Percentiles rank a stretch among this genome's conserved stretches.
phyloP scores from a whole-genome alignment of 2,888 invertebrate species.

The Ecliptopera silaceata region DNA sequence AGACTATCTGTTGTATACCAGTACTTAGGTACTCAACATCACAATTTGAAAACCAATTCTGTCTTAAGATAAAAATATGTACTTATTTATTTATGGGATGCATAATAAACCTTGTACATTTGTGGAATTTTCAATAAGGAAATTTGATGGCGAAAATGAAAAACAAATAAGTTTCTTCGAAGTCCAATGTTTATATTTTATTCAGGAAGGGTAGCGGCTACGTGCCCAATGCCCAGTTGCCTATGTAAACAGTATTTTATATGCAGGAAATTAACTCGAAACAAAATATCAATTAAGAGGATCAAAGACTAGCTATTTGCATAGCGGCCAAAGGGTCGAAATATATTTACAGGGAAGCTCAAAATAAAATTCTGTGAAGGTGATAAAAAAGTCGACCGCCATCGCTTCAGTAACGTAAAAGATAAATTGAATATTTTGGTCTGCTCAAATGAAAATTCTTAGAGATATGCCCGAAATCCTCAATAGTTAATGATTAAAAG shows the following conservation, averaged over 20 bases:
- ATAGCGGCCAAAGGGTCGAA: slow-evolving; percentile 50
- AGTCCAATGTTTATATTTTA: slow-evolving; percentile 32
- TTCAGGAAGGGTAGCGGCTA: slow-evolving; percentile 31
- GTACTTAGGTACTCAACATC: too few relatives aligned
- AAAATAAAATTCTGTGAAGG: slow-evolving; percentile 46
- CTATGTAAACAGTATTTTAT: slow-evolving; percentile 35
- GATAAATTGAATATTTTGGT: slow-evolving; percentile 28
- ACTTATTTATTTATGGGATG: background rate
- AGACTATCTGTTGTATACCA: too few relatives aligned
- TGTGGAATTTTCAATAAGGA: slow-evolving; percentile 24
- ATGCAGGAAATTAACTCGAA: slow-evolving; percentile 45
- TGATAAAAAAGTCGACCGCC: slow-evolving; percentile 41
- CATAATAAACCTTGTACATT: slow-evolving; percentile 13
- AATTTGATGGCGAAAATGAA: slow-evolving; percentile 22
- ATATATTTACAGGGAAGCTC: slow-evolving; percentile 50
- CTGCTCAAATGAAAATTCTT: slow-evolving; percentile 4
- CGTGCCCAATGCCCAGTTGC: slow-evolving; percentile 34
- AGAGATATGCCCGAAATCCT: background rate
- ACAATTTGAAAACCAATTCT: background rate
- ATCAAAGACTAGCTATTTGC: slow-evolving; percentile 54
- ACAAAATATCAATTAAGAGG: slow-evolving; percentile 58
- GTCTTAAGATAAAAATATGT: background rate
- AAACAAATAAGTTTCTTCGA: slow-evolving; percentile 26
- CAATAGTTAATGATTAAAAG: background rate
- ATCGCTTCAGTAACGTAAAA: slow-evolving; percentile 23